phyloP scores from a whole-genome alignment of 2,113 vertebrate genomes.

The Spea bombifrons region DNA sequence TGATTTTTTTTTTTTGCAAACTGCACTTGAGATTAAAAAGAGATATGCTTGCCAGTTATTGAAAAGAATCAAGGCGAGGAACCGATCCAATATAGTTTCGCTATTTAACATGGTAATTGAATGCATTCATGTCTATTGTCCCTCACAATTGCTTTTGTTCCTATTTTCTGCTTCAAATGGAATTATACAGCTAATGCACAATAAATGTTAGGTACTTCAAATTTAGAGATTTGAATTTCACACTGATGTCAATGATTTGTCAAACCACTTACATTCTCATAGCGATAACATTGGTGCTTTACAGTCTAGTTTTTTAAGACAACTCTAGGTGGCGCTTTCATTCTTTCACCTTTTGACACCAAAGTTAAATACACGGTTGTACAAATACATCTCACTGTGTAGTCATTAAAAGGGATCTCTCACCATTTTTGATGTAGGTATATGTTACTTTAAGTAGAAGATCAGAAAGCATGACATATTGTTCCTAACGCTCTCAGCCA shows the following conservation, averaged over 20 bases:
- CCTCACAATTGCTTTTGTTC: slow-evolving; percentile 23
- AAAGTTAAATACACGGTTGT: not conserved
- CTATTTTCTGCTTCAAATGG: slow-evolving; percentile 30
- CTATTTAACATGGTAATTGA: slow-evolving; percentile 15
- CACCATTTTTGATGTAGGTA: too few relatives aligned
- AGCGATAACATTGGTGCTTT: too few relatives aligned
- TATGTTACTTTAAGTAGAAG: too few relatives aligned
- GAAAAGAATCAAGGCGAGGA: slow-evolving; percentile 13
- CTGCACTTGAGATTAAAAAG: slow-evolving; percentile 1
- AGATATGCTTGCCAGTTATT: slow-evolving; percentile 7
- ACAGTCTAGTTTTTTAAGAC: not conserved
- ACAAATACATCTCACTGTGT: too few relatives aligned
- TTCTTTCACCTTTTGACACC: slow-evolving; percentile 17
- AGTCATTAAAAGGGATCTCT: too few relatives aligned
- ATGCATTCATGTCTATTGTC: slow-evolving; percentile 16
- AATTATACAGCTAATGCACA: slow-evolving; percentile 23
- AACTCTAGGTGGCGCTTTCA: slow-evolving; percentile 22
- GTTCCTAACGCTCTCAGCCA: too few relatives aligned
- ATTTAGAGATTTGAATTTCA: not conserved
- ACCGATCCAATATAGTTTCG: slow-evolving; percentile 7
- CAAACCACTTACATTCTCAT: not conserved
- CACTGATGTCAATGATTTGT: slow-evolving; percentile 10
- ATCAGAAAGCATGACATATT: too few relatives aligned
- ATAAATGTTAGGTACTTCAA: slow-evolving; percentile 23
- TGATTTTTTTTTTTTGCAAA: too few relatives aligned